Conservation (phyloP, 2,113 vertebrate genomes). For the Pelodiscus sinensis region DNA sequence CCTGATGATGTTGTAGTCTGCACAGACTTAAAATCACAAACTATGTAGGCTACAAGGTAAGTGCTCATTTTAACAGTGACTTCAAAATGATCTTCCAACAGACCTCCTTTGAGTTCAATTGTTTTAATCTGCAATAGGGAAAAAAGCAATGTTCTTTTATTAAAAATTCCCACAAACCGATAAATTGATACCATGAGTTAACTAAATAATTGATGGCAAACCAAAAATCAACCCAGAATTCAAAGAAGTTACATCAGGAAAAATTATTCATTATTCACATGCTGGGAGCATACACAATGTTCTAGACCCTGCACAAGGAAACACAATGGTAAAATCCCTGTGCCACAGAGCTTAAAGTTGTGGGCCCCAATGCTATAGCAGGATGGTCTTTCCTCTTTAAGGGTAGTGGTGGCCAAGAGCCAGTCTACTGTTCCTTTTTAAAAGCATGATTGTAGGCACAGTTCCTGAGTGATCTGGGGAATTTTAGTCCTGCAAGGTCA, state of each 20-base stretch:
- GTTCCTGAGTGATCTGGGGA: background rate
- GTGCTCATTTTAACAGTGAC: constrained; percentile 58
- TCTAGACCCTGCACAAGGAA: background rate
- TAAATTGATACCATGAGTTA: background rate
- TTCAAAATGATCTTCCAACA: constrained; percentile 57
- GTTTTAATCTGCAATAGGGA: constrained; percentile 33
- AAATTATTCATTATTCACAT: background rate
- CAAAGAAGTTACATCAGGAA: background rate
- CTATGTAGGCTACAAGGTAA: constrained; percentile 42
- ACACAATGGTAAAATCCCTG: background rate
- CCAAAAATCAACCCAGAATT: background rate
- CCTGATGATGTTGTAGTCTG: constrained; percentile 24
- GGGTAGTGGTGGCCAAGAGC: background rate
- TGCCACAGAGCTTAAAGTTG: background rate
- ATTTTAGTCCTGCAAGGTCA: background rate
- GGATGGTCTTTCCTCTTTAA: background rate
- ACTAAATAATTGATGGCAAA: background rate
- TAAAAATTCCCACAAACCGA: background rate
- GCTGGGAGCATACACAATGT: background rate
- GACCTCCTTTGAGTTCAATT: constrained; percentile 34
- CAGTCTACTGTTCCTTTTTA: background rate
- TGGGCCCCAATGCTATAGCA: background rate
- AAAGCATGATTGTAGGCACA: background rate
- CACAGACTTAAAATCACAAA: constrained; percentile 55
- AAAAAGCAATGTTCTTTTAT: background rate